Base-by-base conservation (phyloP, 2,888 invertebrate genomes). In the Pyrocoelia pectoralis region DNA sequence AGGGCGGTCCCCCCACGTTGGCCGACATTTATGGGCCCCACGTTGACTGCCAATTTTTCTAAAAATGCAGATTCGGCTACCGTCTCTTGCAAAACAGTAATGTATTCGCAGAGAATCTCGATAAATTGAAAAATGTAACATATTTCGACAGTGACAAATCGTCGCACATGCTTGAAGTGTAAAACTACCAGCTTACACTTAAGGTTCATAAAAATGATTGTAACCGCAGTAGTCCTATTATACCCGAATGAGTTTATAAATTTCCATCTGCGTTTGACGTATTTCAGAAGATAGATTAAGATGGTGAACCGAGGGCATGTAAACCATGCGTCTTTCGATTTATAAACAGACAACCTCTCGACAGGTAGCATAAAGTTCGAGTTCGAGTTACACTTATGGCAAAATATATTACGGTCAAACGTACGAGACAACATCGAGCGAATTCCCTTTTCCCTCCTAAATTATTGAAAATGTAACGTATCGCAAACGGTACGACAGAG, bases 251-350 rank as follows among this genome's bases (percentile, higher is more conserved):
- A 33, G n/a, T 8, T 33, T 33, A 33, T 33, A 33, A 33, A 33
- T 33, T 33, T 33, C 33, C 33, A n/a, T 33, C 33, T 33, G 33
- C 33, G 33, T 33, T 33, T 33, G 33, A 33, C 33, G n/a, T 33
- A 2, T n/a, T n/a, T 33, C n/a, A 24, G 33, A n/a, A 33, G 33
- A 33, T 33, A 33, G 33, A 33, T 33, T 33, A 33, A 33, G 33
- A 33, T n/a, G 33, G 2, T 8, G n/a, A 33, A n/a, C 33, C n/a
- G 33, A n/a, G 2, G 33, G 33, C 8, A 33, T 8, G n/a, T 33
- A 33, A 33, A 33, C 33, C 3, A 33, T 33, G 33, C 8, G 33
- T n/a, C 33, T 33, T 8, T 33, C 33, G 33, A 33, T 33, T 33
- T 33, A 33, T 33, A 33, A 4, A 33, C 33, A n/a, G 10, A 33